Base-by-base conservation (phyloP, 2,888 invertebrate genomes). In the Pammene aurita region DNA sequence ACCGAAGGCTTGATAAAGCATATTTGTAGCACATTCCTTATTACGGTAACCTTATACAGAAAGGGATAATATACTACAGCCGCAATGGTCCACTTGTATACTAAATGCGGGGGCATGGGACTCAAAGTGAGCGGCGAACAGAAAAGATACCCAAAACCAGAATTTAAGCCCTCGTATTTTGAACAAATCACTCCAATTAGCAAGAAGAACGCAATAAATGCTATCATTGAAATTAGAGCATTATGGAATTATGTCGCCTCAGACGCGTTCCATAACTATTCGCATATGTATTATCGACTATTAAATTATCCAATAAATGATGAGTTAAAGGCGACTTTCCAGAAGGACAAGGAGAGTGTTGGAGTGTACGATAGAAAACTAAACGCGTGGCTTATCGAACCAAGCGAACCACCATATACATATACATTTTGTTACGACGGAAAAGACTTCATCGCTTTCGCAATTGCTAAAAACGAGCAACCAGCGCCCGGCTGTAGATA, bases 351-450 rank as follows among this genome's bases (percentile, higher is more conserved):
- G 11, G 70, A 70, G 55, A 50, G 6, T 5, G 63, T 66, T 48
- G 62, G 57, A 10, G 66, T 70, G 10, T 70, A 62, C n/a, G 66
- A 70, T 52, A 62, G n/a, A 58, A 13, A n/a, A 54, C 16, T 7
- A 0, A 26, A 46, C 26, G 38, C 0, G 11, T 70, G 70, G 70
- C 14, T 66, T 13, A 41, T 52, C 38, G 38, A 44, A n/a, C 41
- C 57, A 42, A 66, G 44, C 9, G 62, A 66, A 42, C 48, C 55
- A 9, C 42, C 2, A 0, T 70, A 70, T 42, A 38, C 2, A 0
- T 70, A 70, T 42, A 38, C 58, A 14, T 70, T 42, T 18, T 70
- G 70, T 42, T 70, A 62, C 42, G 38, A 66, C 35, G 70, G 70
- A 46, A 5, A 52, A n/a, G 44, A 54, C 10, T 70, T 70, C 38